Evolutionary conservation across 2,797 vertebrate species (phyloP), one percentile per base, ranked within the genome.

Genomic region (Etheostoma nigrum): DNA sequence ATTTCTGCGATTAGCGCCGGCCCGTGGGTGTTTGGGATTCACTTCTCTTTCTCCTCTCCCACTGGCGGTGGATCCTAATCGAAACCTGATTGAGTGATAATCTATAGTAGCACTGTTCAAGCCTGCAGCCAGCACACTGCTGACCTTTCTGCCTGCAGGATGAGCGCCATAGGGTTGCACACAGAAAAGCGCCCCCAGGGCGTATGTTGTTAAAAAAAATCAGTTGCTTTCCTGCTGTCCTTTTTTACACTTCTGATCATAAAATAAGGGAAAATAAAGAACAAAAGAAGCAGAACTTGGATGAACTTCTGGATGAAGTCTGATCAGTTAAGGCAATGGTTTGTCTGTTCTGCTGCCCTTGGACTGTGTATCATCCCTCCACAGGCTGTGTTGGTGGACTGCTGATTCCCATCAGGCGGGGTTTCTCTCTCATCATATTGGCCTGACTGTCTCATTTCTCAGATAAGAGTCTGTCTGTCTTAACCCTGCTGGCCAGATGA

Each of bases 41-140:
- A 70, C 83, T 78, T 55, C 66, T 77, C 48, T 67, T 70, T 72
- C 78, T 71, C 68, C 51, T 82, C 51, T 85, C 68, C 78, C 30
- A 64, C 67, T 86, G 84, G 79, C 85, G 54, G 88, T 75, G 82
- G 89, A 87, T 81, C 84, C 87, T 87, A 91, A 93, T 93, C 89
- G 88, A 94, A 92, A 82, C 75, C 90, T 93, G 94, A 95, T 92
- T 94, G 92, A 95, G 93, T 86, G 93, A 94, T 94, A 94, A 95
- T 95, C 95, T 88, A 94, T 95, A 89, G 65, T 55, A 23, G 76
- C 79, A 74, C 67, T 87, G 88, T 90, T 91, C 80, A 76, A 83
- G 86, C 90, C 83, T 70, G 76, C 76, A 40, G 84, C 80, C 86
- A 86, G 81, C 81, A 67, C 83, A 66, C 54, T 58, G 68, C 82